These are phyloP conservation scores for Hypselothyrea guttata DNA, from an alignment of 2,888 invertebrate genomes.

Conservation along the genomic window DNA sequence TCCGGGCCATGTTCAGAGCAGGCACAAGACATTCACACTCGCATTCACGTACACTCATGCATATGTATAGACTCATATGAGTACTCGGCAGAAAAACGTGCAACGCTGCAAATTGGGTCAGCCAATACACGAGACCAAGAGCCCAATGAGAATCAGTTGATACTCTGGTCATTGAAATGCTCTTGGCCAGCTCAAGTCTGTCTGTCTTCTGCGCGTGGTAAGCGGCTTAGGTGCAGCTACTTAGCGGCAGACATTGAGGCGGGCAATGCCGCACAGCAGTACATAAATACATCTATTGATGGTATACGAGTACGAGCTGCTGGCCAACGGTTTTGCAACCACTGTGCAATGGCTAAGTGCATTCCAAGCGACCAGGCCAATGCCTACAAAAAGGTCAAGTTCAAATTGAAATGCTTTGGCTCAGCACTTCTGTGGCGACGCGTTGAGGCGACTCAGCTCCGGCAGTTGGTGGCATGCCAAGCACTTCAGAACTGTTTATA, in stretches of 20 bases:
- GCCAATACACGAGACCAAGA: slow-evolving; percentile 48
- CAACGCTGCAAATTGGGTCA: slow-evolving; percentile 44
- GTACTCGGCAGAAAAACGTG: slow-evolving; percentile 30
- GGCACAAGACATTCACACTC: slow-evolving; percentile 25
- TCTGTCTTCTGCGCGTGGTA: slow-evolving; percentile 34
- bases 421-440: slow-evolving; percentile 21
- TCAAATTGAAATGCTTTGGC: slow-evolving; percentile 34
- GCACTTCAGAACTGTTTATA: slow-evolving; percentile 42
- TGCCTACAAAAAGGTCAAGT: slow-evolving; percentile 57
- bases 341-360: slow-evolving; percentile 44
- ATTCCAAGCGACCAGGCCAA: slow-evolving; percentile 14
- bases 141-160: slow-evolving; percentile 13
- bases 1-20: slow-evolving; percentile 32
- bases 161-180: slow-evolving; percentile 7
- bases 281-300: slow-evolving; percentile 42
- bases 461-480: slow-evolving; percentile 23
- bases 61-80: too few species aligned
- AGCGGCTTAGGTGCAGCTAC: slow-evolving; percentile 59
- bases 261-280: slow-evolving; percentile 24
- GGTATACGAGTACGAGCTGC: too few species aligned
- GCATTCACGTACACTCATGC: slow-evolving; percentile 1
- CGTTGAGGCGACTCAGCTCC: neutral
- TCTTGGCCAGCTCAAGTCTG: neutral
- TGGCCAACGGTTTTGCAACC: slow-evolving; percentile 13
- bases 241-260: slow-evolving; percentile 39